These are phyloP conservation scores for Linurgus olivaceus DNA, from an alignment of 2,797 vertebrate genomes.

Conservation along the genomic window DNA sequence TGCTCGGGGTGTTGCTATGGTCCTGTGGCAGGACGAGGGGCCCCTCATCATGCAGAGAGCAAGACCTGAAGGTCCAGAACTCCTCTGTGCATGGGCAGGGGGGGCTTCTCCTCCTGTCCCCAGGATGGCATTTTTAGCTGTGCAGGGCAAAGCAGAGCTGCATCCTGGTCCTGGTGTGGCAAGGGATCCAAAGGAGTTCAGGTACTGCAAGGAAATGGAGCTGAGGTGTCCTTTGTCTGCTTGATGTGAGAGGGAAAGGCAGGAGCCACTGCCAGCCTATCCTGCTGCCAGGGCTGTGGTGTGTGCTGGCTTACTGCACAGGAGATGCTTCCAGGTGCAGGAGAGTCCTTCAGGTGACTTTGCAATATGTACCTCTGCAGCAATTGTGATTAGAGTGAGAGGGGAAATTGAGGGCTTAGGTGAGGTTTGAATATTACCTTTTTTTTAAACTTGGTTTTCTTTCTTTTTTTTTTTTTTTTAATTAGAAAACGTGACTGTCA, in stretches of 20 bases:
- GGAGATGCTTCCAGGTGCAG: background rate
- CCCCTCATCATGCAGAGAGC: background rate
- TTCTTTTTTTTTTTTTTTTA: background rate
- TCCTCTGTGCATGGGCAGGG: rapidly evolving
- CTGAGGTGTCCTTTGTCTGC: background rate
- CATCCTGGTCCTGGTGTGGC: rapidly evolving
- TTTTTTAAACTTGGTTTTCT: background rate
- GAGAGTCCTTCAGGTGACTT: background rate
- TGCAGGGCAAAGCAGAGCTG: background rate
- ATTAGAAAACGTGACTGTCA: background rate
- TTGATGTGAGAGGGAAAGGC: background rate
- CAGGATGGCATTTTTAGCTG: background rate
- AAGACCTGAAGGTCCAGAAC: background rate
- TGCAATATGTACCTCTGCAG: background rate
- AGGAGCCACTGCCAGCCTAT: rapidly evolving
- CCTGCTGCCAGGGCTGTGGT: background rate
- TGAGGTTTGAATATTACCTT: background rate
- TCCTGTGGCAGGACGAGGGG: background rate
- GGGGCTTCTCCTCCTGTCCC: rapidly evolving
- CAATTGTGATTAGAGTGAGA: background rate
- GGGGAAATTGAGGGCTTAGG: background rate
- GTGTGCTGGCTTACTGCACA: background rate
- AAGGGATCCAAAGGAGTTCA: background rate
- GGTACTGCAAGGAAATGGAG: background rate
- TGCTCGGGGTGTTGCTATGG: rapidly evolving